Evolutionary conservation across 1,140 invertebrate species (phyloP), one percentile per base, ranked within the genome.

Genomic region (Papilio aristodemus): DNA sequence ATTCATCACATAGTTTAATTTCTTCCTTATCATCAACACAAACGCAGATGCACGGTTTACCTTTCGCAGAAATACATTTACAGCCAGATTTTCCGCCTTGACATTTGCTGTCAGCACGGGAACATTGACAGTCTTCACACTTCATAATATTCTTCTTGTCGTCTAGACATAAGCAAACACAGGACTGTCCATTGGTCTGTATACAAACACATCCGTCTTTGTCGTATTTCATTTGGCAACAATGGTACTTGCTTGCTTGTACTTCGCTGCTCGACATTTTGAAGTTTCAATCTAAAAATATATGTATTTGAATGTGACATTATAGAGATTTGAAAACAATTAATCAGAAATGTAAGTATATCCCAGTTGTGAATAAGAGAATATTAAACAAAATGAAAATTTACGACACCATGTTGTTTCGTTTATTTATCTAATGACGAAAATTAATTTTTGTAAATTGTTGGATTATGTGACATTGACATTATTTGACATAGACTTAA

Each of bases 251-350:
- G n/a, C 59, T 72, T 7, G 69, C 69, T 10, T 72, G 38, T 32
- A 74, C 71, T 41, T 79, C 73, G 54, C 72, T 81, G 79, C 83
- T 80, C 13, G 79, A 71, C 80, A 85, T 85, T 17, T 76, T 76
- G 58, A 11, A 19, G 19, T 43, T 41, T 36, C 19, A 60, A 37
- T 58, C 25, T 58, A 58, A 32, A 32, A 58, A 36, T 32, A 14
- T 27, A 25, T 11, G 6, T 25, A 36, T 58, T 22, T 5, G 38
- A 54, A 57, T 25, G 4, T 13, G 19, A 54, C 41, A 32, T 32
- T 32, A 3, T 32, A 32, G 27, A 32, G 27, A 32, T 32, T 3
- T 32, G 27, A 3, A 32, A 32, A 32, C 27, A 32, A 32, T 3
- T 32, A 32, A 32, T 32, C 27, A 32, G 27, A 32, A 32, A 32